A percentile compares a stretch with the other conserved stretches of the same genome.
Evolutionary conservation across 2,797 vertebrate species (phyloP).

Genomic region (Hemibagrus guttatus): DNA sequence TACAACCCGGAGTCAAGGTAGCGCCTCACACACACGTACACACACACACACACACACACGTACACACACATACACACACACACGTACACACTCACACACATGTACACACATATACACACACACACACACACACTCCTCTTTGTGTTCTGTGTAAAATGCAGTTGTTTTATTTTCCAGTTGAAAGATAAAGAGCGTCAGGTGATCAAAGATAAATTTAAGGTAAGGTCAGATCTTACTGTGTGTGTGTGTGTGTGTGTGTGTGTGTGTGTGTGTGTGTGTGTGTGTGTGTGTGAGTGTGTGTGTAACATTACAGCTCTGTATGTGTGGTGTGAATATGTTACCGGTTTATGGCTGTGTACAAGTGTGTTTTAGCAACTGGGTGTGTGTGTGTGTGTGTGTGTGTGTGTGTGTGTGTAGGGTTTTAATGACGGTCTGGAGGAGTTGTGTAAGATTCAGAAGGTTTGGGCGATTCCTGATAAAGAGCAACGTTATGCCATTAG

Average conservation of each 20-base stretch:
- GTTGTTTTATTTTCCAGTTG: conserved; percentile 74
- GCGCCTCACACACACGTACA: too few relatives aligned
- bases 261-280: not conserved
- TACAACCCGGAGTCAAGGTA: conserved; percentile 91
- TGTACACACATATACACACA: too few relatives aligned
- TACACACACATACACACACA: too few relatives aligned
- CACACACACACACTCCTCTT: too few relatives aligned
- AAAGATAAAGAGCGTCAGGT: conserved; percentile 96
- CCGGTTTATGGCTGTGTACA: not conserved
- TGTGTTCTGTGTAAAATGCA: not conserved
- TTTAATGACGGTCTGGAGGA: conserved; percentile 97
- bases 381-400: conserved; percentile 20
- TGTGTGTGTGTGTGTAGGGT: conserved; percentile 74
- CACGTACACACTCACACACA: too few relatives aligned
- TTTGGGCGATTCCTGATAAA: conserved; percentile 96
- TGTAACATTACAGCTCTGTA: not conserved
- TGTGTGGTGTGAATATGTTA: not conserved
- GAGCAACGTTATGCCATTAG: conserved; percentile 91
- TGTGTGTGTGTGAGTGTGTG: not conserved
- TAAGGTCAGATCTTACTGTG: conserved; percentile 57
- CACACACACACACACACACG: too few relatives aligned
- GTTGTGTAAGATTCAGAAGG: conserved; percentile 94
- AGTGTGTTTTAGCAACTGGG: not conserved
- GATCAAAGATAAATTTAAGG: conserved; percentile 99
- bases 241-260: not conserved